Evolutionary conservation across 2,888 invertebrate genomes (phyloP).

Genomic region (Galerucella nymphaeae): DNA sequence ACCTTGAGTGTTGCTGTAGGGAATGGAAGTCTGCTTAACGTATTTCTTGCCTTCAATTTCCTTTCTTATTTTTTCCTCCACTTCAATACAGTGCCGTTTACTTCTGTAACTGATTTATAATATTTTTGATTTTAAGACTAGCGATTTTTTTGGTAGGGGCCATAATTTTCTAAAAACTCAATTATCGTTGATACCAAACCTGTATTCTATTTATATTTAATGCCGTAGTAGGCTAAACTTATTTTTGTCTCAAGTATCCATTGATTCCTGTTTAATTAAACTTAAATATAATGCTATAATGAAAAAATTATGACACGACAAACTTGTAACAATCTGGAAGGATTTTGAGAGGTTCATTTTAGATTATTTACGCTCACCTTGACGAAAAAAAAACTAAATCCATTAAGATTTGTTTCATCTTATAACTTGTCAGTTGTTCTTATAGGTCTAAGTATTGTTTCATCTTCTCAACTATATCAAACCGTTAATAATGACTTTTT

Average conservation of each 20-base stretch:
- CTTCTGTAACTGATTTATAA: too few relatives aligned
- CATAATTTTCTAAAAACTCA: too few relatives aligned
- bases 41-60: too few relatives aligned
- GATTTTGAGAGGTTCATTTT: constrained; percentile 13
- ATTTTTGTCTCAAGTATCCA: not conserved
- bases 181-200: too few relatives aligned
- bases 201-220: too few relatives aligned
- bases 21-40: too few relatives aligned
- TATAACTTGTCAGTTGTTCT: constrained; percentile 34
- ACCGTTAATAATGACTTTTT: constrained; percentile 41
- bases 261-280: not conserved
- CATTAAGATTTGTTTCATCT: constrained; percentile 45
- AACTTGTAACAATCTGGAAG: not conserved
- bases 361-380: constrained; percentile 24
- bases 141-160: too few relatives aligned
- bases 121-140: too few relatives aligned
- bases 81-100: too few relatives aligned
- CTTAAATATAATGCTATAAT: not conserved
- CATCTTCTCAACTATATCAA: constrained; percentile 38
- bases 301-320: not conserved
- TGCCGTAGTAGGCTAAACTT: too few relatives aligned
- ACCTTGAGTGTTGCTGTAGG: too few relatives aligned
- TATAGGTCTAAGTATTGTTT: constrained; percentile 39
- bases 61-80: too few relatives aligned
- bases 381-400: constrained; percentile 33